Evolutionary conservation across 2,888 invertebrate species (phyloP).

Genomic region (Dioctria rufipes): DNA sequence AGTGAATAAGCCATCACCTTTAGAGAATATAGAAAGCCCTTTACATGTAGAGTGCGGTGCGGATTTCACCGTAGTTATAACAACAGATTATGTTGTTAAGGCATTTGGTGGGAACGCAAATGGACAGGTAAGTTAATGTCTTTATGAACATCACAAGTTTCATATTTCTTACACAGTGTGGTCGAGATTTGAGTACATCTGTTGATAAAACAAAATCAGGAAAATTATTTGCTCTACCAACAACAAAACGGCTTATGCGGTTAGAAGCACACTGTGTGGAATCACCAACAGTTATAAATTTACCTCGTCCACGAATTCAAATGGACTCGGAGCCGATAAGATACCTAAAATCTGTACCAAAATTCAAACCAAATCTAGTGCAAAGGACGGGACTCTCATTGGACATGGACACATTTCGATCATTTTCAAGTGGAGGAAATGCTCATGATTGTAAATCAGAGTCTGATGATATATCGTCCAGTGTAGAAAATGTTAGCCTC

Average conservation of each 20-base stretch:
- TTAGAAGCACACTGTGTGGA: conserved; percentile 71
- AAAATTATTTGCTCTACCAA: conserved; percentile 69
- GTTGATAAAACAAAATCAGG: conserved; percentile 67
- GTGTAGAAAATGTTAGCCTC: conserved; percentile 69
- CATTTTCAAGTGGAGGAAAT: conserved; percentile 61
- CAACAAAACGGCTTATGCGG: conserved; percentile 70
- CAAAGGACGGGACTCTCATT: conserved; percentile 67
- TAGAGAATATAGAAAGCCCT: conserved; percentile 68
- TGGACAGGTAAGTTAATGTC: conserved; percentile 65
- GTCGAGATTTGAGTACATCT: conserved; percentile 67
- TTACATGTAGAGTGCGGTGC: conserved; percentile 71
- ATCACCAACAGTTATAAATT: conserved; percentile 68
- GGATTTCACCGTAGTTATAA: conserved; percentile 71
- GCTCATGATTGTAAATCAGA: conserved; percentile 62
- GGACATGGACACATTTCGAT: conserved; percentile 61
- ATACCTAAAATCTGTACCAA: conserved; percentile 70
- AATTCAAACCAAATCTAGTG: conserved; percentile 67
- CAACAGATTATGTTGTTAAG: conserved; percentile 68
- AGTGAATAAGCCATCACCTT: conserved; percentile 67
- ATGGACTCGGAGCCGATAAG: conserved; percentile 68
- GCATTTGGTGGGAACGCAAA: conserved; percentile 71
- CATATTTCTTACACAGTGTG: conserved; percentile 64
- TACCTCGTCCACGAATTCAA: conserved; percentile 69
- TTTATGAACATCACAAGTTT: not conserved
- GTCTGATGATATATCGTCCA: conserved; percentile 63